A percentile compares a stretch with the other conserved stretches of the same genome.
These are phyloP conservation scores for Amblyjoppa fuscipennis DNA, from an alignment of 2,888 invertebrate species.

Conservation along the genomic window DNA sequence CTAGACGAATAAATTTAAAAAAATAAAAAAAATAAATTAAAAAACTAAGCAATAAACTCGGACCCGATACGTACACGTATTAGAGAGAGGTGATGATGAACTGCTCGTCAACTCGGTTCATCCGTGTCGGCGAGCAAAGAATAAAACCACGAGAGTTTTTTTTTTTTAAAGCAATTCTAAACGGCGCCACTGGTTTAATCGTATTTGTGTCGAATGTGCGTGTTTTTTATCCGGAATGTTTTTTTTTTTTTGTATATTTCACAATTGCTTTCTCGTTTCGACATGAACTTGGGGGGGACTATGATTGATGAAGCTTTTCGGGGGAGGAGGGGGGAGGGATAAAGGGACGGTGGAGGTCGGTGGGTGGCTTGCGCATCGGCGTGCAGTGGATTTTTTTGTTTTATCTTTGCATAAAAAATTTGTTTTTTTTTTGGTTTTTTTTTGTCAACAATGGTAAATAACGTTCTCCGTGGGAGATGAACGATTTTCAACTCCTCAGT, in stretches of 20 bases:
- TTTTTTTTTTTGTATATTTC: slow-evolving; percentile 26
- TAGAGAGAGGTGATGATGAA: slow-evolving; percentile 10
- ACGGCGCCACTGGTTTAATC: slow-evolving; percentile 52
- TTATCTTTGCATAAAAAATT: slow-evolving; percentile 66
- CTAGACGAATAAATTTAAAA: slow-evolving; percentile 24
- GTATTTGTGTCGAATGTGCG: slow-evolving; percentile 78
- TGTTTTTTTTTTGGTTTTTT: slow-evolving; percentile 31
- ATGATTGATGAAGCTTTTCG: slow-evolving; percentile 16
- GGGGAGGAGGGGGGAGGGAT: background rate
- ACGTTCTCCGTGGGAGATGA: slow-evolving; percentile 66
- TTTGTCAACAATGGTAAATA: slow-evolving; percentile 69
- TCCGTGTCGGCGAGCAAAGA: slow-evolving; percentile 36
- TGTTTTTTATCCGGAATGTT: slow-evolving; percentile 74
- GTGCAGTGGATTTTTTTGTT: slow-evolving; percentile 44
- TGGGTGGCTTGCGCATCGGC: slow-evolving; percentile 35
- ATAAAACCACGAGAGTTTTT: slow-evolving; percentile 25
- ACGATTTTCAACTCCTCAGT: slow-evolving; percentile 65
- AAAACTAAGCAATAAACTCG: background rate
- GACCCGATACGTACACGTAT: background rate
- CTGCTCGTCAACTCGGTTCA: slow-evolving; percentile 36
- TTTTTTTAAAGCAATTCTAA: slow-evolving; percentile 35
- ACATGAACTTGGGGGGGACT: background rate
- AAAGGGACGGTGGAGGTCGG: background rate
- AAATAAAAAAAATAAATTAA: background rate
- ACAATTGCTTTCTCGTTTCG: slow-evolving; percentile 20